These are phyloP conservation scores for Pseudomyrmex gracilis DNA, from an alignment of 1,140 invertebrate genomes.

Conservation along the genomic window DNA sequence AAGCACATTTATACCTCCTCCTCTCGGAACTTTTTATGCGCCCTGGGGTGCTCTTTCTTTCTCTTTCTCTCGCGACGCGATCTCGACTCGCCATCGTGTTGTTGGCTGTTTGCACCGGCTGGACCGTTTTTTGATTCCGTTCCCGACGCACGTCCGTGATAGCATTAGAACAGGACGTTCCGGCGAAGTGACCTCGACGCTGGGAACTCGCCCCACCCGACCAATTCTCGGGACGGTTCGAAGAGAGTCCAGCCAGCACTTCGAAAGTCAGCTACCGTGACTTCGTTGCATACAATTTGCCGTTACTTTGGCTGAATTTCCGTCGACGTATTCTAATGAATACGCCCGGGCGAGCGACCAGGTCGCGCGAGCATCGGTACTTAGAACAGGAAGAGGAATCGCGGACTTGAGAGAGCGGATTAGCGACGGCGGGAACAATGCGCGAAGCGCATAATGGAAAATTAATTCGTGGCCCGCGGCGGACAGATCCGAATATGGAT, in stretches of 20 bases:
- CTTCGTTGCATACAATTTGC: constrained; percentile 64
- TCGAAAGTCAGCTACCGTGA: constrained; percentile 63
- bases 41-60: constrained; percentile 64
- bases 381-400: not conserved
- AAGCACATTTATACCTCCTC: constrained; percentile 73
- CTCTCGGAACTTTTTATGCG: constrained; percentile 71
- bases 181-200: constrained; percentile 19
- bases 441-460: constrained; percentile 38
- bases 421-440: constrained; percentile 13
- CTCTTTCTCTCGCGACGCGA: constrained; percentile 18
- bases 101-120: constrained; percentile 6
- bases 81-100: constrained; percentile 38
- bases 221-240: constrained; percentile 1
- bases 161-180: constrained; percentile 45
- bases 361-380: constrained; percentile 4
- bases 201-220: constrained; percentile 6
- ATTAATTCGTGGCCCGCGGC: constrained; percentile 42
- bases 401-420: not conserved
- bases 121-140: constrained; percentile 47
- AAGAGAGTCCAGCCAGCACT: constrained; percentile 15
- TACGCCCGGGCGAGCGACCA: not conserved
- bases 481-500: constrained; percentile 8
- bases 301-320: constrained; percentile 42
- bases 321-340: constrained; percentile 28
- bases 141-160: constrained; percentile 46